phyloP scores from a whole-genome alignment of 2,888 invertebrate species.

The Cerceris ruficornis region DNA sequence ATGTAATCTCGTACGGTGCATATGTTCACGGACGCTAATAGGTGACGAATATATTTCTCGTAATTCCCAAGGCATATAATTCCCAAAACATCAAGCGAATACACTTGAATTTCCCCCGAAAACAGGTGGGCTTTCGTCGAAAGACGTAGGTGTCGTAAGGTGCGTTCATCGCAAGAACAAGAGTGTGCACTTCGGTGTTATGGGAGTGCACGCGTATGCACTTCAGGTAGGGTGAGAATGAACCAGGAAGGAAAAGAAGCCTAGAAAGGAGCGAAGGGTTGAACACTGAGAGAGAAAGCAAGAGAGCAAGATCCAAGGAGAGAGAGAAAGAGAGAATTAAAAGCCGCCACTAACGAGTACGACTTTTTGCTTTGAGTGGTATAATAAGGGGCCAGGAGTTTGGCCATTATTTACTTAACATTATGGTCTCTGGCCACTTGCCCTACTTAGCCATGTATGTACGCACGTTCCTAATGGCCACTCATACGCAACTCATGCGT shows the following conservation, averaged over 20 bases:
- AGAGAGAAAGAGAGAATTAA: conserved; percentile 49
- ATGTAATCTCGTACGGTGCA: no score
- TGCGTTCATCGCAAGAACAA: conserved; percentile 1
- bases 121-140: conserved; percentile 17
- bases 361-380: conserved; percentile 73
- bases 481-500: conserved; percentile 67
- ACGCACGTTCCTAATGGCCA: conserved; percentile 74
- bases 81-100: no score
- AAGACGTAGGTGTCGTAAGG: conserved; percentile 4
- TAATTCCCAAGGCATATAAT: no score
- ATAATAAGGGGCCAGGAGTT: conserved; percentile 73
- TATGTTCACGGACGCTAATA: no score
- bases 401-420: conserved; percentile 77
- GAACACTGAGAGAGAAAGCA: conserved; percentile 8
- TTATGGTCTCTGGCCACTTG: conserved; percentile 69
- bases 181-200: conserved; percentile 11
- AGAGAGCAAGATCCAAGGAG: no score
- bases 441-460: conserved; percentile 61
- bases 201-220: conserved; percentile 52
- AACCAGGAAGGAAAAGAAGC: conserved; percentile 54
- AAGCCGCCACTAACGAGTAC: conserved; percentile 72
- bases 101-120: not conserved
- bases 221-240: conserved; percentile 60
- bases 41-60: no score
- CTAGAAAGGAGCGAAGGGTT: conserved; percentile 55